Evolutionary conservation across 2,888 invertebrate genomes (phyloP).

Genomic region (Dryobotodes eremita): DNA sequence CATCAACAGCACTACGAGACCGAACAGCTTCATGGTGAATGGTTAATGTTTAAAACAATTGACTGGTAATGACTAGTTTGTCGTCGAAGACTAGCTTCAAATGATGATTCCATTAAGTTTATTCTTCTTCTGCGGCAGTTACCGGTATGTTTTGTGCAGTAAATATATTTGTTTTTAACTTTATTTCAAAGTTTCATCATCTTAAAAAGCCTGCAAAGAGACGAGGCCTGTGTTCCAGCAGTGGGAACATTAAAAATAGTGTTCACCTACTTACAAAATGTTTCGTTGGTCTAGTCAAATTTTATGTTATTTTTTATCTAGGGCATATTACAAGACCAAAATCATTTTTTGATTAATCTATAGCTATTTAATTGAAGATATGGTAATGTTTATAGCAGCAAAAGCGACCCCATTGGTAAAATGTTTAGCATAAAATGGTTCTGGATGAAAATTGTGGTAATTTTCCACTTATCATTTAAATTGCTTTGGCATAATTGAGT

Average conservation of each 20-base stretch:
- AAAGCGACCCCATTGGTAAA: background rate
- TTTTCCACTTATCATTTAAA: background rate
- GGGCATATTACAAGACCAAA: background rate
- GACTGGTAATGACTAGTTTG: background rate
- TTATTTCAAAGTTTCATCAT: background rate
- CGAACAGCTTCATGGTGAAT: constrained; percentile 49
- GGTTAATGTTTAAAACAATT: background rate
- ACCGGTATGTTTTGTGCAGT: background rate
- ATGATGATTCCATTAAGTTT: background rate
- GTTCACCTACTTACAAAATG: too few species aligned
- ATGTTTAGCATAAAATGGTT: background rate
- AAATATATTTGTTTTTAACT: background rate
- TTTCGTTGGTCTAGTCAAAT: too few species aligned
- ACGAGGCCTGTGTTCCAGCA: background rate
- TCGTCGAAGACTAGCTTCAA: constrained; percentile 1
- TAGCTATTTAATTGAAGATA: background rate
- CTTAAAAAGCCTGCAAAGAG: background rate
- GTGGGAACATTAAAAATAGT: background rate
- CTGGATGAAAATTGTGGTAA: background rate
- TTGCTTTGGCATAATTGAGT: background rate
- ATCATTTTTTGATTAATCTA: background rate
- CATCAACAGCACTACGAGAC: constrained; percentile 43
- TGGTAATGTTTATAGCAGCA: too few species aligned
- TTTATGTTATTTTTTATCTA: too few species aligned
- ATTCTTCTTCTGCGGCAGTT: background rate